Conservation (phyloP, 2,113 vertebrate genomes). For the Daboia siamensis region DNA sequence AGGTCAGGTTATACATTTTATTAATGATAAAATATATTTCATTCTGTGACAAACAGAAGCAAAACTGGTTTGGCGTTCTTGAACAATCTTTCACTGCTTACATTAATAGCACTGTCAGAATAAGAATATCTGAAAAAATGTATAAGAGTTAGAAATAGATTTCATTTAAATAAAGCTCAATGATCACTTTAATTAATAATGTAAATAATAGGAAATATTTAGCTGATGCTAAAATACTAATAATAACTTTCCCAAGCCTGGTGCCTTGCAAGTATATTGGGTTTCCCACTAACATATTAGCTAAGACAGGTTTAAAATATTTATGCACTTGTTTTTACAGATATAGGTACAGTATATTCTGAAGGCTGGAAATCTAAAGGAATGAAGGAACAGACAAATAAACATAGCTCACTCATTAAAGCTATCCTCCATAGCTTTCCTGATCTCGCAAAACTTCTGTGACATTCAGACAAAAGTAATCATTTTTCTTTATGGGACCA, state of each 20-base stretch:
- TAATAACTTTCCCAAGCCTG: neutral
- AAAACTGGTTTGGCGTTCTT: neutral
- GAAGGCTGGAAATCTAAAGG: neutral
- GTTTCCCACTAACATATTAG: neutral
- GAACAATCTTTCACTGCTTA: neutral
- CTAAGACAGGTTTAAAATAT: neutral
- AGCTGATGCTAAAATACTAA: neutral
- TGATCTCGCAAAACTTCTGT: neutral
- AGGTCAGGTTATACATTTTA: neutral
- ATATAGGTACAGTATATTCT: neutral
- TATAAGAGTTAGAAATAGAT: neutral
- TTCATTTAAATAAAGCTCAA: neutral
- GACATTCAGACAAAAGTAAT: neutral
- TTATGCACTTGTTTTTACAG: neutral
- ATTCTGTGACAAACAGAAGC: neutral
- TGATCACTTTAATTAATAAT: conserved; percentile 15
- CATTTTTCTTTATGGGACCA: neutral
- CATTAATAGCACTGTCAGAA: neutral
- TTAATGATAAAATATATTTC: neutral
- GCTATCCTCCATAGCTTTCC: neutral
- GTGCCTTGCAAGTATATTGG: neutral
- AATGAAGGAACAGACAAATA: neutral
- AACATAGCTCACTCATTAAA: neutral
- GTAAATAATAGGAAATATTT: neutral
- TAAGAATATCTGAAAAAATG: neutral